phyloP scores from a whole-genome alignment of 2,797 vertebrate genomes.

The Anomalospiza imberbis region DNA sequence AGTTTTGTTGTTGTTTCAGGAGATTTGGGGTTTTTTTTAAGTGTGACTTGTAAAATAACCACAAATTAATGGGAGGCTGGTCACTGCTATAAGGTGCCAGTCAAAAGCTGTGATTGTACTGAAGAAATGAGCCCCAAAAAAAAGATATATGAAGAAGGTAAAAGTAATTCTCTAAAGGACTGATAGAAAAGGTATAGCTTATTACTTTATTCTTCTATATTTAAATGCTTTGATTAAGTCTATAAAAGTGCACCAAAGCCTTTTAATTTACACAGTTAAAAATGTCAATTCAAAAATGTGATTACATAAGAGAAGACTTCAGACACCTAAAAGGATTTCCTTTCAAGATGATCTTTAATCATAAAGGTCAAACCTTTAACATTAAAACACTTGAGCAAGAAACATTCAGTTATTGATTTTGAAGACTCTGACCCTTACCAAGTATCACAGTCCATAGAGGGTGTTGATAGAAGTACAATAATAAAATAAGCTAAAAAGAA shows the following conservation, averaged over 20 bases:
- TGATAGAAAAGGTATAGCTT: neutral
- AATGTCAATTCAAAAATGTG: neutral
- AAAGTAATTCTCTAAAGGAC: neutral
- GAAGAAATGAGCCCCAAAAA: neutral
- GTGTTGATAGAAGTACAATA: neutral
- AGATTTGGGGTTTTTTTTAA: neutral
- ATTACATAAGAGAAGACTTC: neutral
- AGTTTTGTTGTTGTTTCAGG: neutral
- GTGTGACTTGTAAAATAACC: neutral
- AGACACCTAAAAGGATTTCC: neutral
- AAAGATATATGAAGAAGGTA: neutral
- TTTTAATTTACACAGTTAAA: neutral
- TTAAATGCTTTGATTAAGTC: neutral
- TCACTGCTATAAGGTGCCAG: neutral
- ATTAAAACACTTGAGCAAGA: conserved; percentile 12
- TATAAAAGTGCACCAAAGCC: neutral
- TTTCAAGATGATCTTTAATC: conserved; percentile 40
- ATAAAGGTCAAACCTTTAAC: conserved; percentile 42
- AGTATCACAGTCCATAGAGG: neutral
- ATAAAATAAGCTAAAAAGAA: neutral
- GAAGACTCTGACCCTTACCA: conserved; percentile 1
- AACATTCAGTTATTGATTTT: conserved; percentile 33
- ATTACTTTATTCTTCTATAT: neutral
- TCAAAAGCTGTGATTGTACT: neutral
- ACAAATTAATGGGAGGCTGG: neutral